These are phyloP conservation scores for Tympanuchus pallidicinctus DNA, from an alignment of 2,113 vertebrate species.

Conservation along the genomic window DNA sequence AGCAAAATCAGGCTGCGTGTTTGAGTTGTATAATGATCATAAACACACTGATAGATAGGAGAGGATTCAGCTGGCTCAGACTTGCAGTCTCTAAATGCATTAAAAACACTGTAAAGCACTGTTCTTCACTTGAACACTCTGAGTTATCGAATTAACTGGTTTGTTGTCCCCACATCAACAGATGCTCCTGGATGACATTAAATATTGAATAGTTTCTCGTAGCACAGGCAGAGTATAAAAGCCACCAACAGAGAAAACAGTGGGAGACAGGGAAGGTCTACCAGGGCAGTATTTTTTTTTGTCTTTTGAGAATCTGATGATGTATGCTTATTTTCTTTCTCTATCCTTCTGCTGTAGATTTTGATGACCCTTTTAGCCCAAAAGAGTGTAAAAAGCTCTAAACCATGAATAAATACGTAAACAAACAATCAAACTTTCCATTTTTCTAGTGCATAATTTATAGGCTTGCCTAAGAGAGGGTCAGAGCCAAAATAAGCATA, in stretches of 20 bases:
- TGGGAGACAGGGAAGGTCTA: not conserved
- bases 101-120: not conserved
- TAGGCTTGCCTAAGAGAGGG: not conserved
- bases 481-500: not conserved
- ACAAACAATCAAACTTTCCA: not conserved
- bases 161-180: not conserved
- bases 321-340: not conserved
- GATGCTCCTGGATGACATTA: not conserved
- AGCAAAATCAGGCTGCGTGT: not conserved
- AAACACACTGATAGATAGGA: not conserved
- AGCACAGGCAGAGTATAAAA: not conserved
- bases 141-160: constrained; percentile 5
- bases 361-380: not conserved
- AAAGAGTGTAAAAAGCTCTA: not conserved
- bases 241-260: not conserved
- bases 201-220: not conserved
- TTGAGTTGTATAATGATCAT: not conserved
- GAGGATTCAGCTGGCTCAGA: not conserved
- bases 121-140: not conserved
- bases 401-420: not conserved
- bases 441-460: not conserved
- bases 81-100: not conserved
- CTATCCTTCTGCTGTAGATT: not conserved
- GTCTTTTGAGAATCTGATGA: not conserved
- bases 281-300: accelerated